Evolutionary conservation across 2,113 vertebrate genomes (phyloP), one percentile per base, ranked within the genome.

Genomic region (Marcusenius ussheri): DNA sequence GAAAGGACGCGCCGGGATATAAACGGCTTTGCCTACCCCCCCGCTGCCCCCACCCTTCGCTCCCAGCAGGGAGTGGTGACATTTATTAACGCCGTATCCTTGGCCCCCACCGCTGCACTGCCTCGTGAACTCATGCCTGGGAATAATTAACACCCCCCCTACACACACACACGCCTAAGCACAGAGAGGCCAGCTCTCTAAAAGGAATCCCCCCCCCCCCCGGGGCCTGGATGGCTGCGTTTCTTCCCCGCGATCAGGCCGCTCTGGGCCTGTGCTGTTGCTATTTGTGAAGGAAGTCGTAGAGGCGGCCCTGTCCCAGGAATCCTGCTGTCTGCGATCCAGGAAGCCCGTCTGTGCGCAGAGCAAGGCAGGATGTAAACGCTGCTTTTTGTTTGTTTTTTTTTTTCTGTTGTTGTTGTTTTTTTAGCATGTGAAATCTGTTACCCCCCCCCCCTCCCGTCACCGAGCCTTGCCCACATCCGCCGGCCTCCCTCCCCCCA

Each of bases 111-210:
- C 83, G 10, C 53, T 5, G n/a, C 39, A n/a, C 56, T 39, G 89
- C 89, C 62, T 51, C n/a, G 53, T 87, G 58, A 87, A 77, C 84
- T 80, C 85, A 46, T 80, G 84, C 58, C 85, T 88, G 85, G 66
- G 58, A 90, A 88, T 90, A 88, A 90, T 90, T 88, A 74, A 83
- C 83, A 66, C 89, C 46, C 53, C 35, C 83, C 89, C 83, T 19
- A 39, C 31, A 3, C 35, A 9, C 39, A 17, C 39, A 45, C 19
- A 3, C 45, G 21, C 45, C 31, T 53, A 11, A 42, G 74, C 17
- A 24, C 66, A 11, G 88, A 19, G 66, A 51, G 66, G 85, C 24
- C 11, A 10, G 87, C n/a, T 8, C 35, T 58, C 50, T 89, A 83
- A 89, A 89, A 89, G 89, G 39, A 19, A 6, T 5, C 24, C 5